Conservation (phyloP, 2,797 vertebrate species). For the Fringilla coelebs region DNA sequence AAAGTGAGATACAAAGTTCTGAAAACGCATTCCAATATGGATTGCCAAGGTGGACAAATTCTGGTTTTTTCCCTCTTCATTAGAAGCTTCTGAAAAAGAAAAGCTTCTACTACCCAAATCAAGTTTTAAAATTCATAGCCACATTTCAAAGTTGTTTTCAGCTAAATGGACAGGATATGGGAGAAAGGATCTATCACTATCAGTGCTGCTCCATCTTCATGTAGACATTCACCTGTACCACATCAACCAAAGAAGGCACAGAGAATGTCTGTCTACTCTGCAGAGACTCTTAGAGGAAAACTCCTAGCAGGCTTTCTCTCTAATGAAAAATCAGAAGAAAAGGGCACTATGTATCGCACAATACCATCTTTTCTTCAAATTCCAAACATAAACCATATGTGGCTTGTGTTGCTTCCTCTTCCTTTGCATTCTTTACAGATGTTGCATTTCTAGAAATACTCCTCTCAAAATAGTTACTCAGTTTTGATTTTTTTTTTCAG, state of each 20-base stretch:
- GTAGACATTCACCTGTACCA: background rate
- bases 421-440: slow-evolving; percentile 8
- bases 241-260: background rate
- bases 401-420: background rate
- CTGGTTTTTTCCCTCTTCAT: background rate
- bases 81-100: background rate
- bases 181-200: background rate
- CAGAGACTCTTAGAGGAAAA: background rate
- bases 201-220: background rate
- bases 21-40: background rate
- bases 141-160: background rate
- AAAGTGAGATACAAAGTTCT: background rate
- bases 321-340: background rate
- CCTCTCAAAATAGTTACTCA: background rate
- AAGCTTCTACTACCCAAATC: background rate
- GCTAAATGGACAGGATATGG: background rate
- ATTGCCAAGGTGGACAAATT: background rate
- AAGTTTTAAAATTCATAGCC: background rate
- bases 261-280: background rate
- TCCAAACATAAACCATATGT: background rate
- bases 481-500: background rate
- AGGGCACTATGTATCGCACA: background rate
- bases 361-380: background rate
- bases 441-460: slow-evolving; percentile 11
- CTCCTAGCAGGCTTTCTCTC: background rate